Evolutionary conservation across 2,797 vertebrate genomes (phyloP).

Genomic region (Harpagifer antarcticus): DNA sequence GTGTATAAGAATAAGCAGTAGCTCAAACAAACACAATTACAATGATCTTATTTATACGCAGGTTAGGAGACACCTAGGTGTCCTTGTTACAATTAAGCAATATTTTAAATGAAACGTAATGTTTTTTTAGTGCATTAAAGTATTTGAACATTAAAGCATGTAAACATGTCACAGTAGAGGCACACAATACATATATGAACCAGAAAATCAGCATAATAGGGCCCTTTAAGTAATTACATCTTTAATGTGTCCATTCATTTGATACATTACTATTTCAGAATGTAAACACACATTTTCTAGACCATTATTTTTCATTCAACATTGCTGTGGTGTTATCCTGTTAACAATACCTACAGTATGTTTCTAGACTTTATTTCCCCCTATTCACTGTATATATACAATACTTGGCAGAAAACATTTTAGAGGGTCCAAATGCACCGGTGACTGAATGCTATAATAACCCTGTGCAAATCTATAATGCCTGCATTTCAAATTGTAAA

Average conservation of each 20-base stretch:
- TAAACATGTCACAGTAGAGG: no score
- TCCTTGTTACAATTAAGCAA: neutral
- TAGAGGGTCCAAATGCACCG: constrained; percentile 28
- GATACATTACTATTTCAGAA: neutral
- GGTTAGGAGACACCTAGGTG: neutral
- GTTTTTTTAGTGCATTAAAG: no score
- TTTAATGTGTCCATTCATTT: neutral
- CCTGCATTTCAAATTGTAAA: constrained; percentile 51
- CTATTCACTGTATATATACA: constrained; percentile 14
- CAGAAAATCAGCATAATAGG: no score
- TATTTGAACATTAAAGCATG: no score
- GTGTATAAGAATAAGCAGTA: constrained; percentile 57
- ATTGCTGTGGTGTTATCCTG: neutral
- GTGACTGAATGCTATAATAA: constrained; percentile 47
- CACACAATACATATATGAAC: no score
- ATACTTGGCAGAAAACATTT: constrained; percentile 27
- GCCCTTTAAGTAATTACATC: neutral
- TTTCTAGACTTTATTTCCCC: neutral
- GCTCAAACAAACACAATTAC: constrained; percentile 1
- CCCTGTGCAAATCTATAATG: constrained; percentile 45
- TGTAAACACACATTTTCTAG: constrained; percentile 17
- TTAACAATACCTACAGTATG: neutral
- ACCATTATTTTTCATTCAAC: neutral
- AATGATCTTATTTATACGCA: neutral
- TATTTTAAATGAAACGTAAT: no score